Evolutionary conservation across 2,113 vertebrate genomes (phyloP).

Genomic region (Circaetus gallicus): DNA sequence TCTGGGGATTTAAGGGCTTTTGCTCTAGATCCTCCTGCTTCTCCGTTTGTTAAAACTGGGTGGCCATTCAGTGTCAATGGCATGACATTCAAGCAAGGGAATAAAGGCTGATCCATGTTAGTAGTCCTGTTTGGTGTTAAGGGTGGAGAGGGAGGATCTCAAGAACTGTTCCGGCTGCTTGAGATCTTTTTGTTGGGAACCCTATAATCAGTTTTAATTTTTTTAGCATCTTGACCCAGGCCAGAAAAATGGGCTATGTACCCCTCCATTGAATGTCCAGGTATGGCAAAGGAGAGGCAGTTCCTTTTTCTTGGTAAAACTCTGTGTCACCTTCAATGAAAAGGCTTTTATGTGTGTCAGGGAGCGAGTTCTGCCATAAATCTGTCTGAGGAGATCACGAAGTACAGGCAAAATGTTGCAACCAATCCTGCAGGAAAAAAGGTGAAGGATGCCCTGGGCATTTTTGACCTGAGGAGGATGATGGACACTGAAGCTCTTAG

Average conservation of each 20-base stretch:
- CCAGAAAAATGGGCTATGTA: neutral
- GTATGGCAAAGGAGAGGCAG: neutral
- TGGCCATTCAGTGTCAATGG: neutral
- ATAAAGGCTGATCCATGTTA: neutral
- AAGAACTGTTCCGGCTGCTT: neutral
- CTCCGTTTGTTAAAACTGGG: neutral
- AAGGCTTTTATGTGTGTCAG: neutral
- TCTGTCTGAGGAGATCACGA: neutral
- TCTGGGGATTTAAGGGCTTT: neutral
- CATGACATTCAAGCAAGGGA: neutral
- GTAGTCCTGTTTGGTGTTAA: neutral
- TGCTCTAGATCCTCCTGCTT: neutral
- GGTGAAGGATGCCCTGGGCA: neutral
- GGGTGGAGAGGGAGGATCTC: neutral
- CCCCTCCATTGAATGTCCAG: neutral
- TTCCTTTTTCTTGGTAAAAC: neutral
- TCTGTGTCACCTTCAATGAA: neutral
- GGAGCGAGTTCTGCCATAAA: neutral
- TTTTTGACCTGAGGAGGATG: neutral
- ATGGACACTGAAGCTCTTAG: neutral
- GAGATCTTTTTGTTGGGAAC: neutral
- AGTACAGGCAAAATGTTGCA: neutral
- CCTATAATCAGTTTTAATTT: neutral
- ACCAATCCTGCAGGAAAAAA: neutral
- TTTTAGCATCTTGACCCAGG: neutral